Base-by-base conservation (phyloP, 2,797 vertebrate genomes). In the Meriones psammophilus region DNA sequence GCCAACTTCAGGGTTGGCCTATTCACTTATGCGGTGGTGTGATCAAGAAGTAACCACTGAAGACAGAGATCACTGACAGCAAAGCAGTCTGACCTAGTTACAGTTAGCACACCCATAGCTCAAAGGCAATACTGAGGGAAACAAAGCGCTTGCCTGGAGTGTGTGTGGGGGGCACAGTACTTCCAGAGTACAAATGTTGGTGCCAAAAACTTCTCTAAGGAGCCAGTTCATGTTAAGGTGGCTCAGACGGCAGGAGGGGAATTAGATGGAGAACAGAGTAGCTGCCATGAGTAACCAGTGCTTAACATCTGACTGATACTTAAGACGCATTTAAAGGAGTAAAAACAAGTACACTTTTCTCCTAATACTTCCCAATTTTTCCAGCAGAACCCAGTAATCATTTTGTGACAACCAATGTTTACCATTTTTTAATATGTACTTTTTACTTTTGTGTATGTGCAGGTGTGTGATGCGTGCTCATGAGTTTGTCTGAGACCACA, bases 311-410 rank as follows among this genome's bases (percentile, higher is more conserved):
- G 13, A 1, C 5, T 83, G 22, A 18, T 60, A 8, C n/a, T 88
- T 84, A 60, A 42, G 79, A 56, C 9, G 26, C 36, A 46, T 50
- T 62, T 18, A 26, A 91, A 97, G 64, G 18, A 95, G 86, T 79
- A 71, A 86, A 88, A 86, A 28, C 60, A 89, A 10, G 2, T 2
- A 80, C 42, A 4, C 13, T 62, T 93, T 91, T 8, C 36, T 83
- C 64, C 36, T 93, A 20, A 33, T n/a, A 76, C 87, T 50, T 46
- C 42, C 74, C 1, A 39, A 73, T 36, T 36, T 39, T 73, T 20
- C 22, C n/a, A 76, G 54, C 0, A 50, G 24, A 94, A 30, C 18
- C 77, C 62, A 62, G 71, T 18, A 79, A 88, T 7, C 24, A 62
- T 88, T 56, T 62, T 78, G 66, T 50, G 76, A 89, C 56, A 92